Conservation (phyloP, 1,140 invertebrate species). For the Aradophagus sp. region DNA sequence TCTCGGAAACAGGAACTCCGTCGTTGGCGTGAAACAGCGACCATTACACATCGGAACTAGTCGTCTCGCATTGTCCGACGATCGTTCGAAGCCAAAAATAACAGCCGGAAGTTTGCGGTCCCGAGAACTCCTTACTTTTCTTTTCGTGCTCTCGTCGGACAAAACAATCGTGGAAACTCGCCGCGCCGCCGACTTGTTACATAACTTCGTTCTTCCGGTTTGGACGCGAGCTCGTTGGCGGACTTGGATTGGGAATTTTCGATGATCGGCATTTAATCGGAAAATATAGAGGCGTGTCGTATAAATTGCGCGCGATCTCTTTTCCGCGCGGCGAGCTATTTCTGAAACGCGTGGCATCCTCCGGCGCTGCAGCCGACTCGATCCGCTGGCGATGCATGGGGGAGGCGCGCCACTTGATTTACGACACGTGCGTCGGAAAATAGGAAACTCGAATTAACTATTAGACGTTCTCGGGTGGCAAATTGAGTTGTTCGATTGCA, state of each 20-base stretch:
- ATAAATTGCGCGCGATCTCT: conserved; percentile 34
- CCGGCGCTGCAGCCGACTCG: conserved; percentile 26
- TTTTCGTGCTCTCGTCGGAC: no score
- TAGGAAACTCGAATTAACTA: conserved; percentile 47
- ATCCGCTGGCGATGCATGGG: conserved; percentile 30
- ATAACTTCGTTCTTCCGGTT: no score
- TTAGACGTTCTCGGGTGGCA: conserved; percentile 39
- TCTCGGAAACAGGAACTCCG: no score
- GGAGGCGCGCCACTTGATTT: conserved; percentile 47
- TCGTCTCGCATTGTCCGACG: no score
- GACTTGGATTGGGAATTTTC: background rate
- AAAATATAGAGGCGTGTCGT: conserved; percentile 29
- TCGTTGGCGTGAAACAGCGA: no score
- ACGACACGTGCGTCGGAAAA: conserved; percentile 47
- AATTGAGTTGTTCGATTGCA: conserved; percentile 42
- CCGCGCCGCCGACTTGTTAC: no score
- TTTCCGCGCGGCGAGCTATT: conserved; percentile 36
- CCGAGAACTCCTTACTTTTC: no score
- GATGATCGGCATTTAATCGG: conserved; percentile 19
- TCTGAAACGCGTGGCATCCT: conserved; percentile 51
- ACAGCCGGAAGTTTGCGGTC: no score
- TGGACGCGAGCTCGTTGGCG: no score
- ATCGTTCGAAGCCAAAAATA: no score
- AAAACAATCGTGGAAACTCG: no score
- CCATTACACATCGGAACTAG: no score